Evolutionary conservation across 2,797 vertebrate genomes (phyloP).

Genomic region (Botia almorhae): DNA sequence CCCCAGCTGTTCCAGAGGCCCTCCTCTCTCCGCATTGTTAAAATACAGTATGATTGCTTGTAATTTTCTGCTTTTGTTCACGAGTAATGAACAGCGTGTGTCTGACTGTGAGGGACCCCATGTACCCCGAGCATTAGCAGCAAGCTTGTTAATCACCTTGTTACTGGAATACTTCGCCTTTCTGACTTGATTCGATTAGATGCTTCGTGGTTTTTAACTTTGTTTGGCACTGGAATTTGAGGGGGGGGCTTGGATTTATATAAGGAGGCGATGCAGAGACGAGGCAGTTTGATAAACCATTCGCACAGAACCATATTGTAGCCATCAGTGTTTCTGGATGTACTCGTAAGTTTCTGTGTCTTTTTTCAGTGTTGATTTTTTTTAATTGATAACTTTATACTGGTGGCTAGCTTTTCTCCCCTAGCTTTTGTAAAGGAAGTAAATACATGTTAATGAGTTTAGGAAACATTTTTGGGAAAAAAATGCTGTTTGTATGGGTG

Average conservation of each 20-base stretch:
- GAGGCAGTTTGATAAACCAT: constrained; percentile 34
- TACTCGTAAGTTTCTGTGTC: constrained; percentile 59
- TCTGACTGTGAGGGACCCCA: constrained; percentile 43
- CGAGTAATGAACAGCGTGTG: constrained; percentile 25
- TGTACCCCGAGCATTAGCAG: constrained; percentile 45
- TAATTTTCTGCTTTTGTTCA: constrained; percentile 49
- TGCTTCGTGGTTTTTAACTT: constrained; percentile 67
- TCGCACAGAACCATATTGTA: constrained; percentile 19
- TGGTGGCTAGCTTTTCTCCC: too few relatives aligned
- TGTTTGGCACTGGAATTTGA: constrained; percentile 65
- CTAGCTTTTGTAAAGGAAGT: too few relatives aligned
- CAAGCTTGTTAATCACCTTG: constrained; percentile 56
- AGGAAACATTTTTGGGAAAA: neutral
- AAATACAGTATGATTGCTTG: constrained; percentile 46
- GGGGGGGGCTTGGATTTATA: constrained; percentile 45
- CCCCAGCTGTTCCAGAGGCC: constrained; percentile 7
- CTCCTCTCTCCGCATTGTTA: constrained; percentile 41
- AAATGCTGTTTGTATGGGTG: neutral
- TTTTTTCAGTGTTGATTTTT: constrained; percentile 1
- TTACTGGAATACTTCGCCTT: constrained; percentile 46
- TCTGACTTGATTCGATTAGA: constrained; percentile 74
- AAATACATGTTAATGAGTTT: too few relatives aligned
- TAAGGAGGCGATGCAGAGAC: constrained; percentile 49
- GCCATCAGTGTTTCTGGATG: constrained; percentile 47
- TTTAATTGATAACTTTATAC: neutral